These are phyloP conservation scores for Drosophila equinoxialis DNA, from an alignment of 1,140 invertebrate genomes.

Conservation along the genomic window DNA sequence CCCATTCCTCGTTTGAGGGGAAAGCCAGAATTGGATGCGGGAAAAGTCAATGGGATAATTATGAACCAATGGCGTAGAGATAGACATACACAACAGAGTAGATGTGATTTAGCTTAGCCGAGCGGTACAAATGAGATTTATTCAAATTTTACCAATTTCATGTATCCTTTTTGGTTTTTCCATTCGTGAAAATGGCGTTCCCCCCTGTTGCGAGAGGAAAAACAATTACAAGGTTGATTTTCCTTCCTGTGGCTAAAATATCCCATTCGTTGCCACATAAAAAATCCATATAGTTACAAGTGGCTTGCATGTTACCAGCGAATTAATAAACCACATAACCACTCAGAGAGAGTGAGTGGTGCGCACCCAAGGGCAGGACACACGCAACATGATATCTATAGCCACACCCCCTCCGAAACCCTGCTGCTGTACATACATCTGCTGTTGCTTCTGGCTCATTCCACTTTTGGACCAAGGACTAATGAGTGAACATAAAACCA, in stretches of 20 bases:
- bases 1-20: slow-evolving; percentile 3
- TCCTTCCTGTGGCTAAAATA: slow-evolving; percentile 38
- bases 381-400: slow-evolving; percentile 17
- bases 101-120: background rate
- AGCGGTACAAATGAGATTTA: slow-evolving; percentile 6
- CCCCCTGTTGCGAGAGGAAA: background rate
- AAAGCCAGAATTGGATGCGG: background rate
- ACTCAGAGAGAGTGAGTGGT: slow-evolving; percentile 34
- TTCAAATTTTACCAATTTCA: slow-evolving; percentile 6
- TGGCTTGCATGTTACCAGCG: slow-evolving; percentile 64
- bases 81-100: background rate
- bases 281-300: slow-evolving; percentile 49
- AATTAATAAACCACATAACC: slow-evolving; percentile 72
- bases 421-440: background rate
- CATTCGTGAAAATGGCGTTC: background rate
- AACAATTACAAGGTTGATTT: slow-evolving; percentile 15
- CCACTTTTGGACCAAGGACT: slow-evolving; percentile 17
- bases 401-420: background rate
- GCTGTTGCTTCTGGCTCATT: background rate
- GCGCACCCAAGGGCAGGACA: slow-evolving; percentile 19
- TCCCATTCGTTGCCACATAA: slow-evolving; percentile 32
- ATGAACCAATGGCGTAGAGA: slow-evolving; percentile 27
- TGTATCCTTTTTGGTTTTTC: background rate
- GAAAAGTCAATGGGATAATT: slow-evolving; percentile 47
- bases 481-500: slow-evolving; percentile 67